Evolutionary conservation across 2,113 vertebrate genomes (phyloP), one percentile per base, ranked within the genome.

Genomic region (Myanophis thanlyinensis): DNA sequence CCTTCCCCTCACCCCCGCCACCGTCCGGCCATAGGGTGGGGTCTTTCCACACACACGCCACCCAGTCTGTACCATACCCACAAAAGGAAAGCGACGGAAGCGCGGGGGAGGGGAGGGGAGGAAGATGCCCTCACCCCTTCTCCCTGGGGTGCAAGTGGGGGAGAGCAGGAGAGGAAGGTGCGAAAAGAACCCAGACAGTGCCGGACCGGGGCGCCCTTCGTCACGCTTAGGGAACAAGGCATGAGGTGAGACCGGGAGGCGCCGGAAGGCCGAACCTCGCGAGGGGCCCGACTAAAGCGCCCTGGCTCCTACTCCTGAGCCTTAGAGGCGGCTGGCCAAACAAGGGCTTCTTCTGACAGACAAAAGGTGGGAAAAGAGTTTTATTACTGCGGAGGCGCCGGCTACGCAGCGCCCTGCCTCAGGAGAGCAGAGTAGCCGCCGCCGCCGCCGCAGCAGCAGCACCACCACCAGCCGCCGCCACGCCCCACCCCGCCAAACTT

Each of bases 351-450:
- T 7, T 91, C 49, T 35, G 13, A 52, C 94, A 22, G 87, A 62
- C 94, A 25, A 86, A 93, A 48, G 62, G 48, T 44, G 40, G 89
- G 93, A 92, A 73, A 73, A 89, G 94, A 90, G 92, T 95, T 95
- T 95, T 93, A 94, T 90, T 54, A 92, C 95, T 95, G 96, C 97
- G 95, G 96, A 91, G 90, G 85, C 12, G 90, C 93, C 52, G n/a
- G 62, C 94, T 59, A 94, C 95, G 94, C 94, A 95, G 95, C 54
- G 27, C 86, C 23, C 89, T 8, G 46, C 85, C 85, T 49, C 54
- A 52, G 25, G 44, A 35, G 51, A 52, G 48, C 20, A 51, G 11
- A 62, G 35, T 12, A 73, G n/a, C 13, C 27, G 22, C 44, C 6
- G 18, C 22, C 48, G 53, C 53, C 22, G 22, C 84, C 23, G 85